phyloP scores from a whole-genome alignment of 2,113 vertebrate species.

The Ammodytes marinus region DNA sequence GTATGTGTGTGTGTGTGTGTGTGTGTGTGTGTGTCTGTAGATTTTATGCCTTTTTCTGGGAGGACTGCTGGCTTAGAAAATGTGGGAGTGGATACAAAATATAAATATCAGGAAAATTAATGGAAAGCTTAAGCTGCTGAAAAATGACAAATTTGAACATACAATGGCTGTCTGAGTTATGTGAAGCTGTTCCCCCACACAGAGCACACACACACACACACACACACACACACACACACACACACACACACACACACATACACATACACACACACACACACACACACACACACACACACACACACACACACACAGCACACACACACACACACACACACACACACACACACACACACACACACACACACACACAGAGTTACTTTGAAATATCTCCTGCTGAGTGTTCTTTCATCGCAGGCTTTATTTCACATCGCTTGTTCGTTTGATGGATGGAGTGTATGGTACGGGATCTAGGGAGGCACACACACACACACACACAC shows the following conservation, averaged over 20 bases:
- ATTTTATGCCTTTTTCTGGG: neutral
- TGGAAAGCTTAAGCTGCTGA: neutral
- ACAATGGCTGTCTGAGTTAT: neutral
- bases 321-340: too few species aligned
- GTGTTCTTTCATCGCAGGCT: slow-evolving; percentile 12
- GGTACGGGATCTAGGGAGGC: neutral
- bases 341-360: too few species aligned
- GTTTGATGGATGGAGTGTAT: slow-evolving; percentile 25
- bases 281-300: too few species aligned
- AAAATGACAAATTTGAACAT: neutral
- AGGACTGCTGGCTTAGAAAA: neutral
- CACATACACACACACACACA: too few species aligned
- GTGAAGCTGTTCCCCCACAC: neutral
- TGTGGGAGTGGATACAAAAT: neutral
- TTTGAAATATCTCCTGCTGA: slow-evolving; percentile 25
- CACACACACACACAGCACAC: too few species aligned
- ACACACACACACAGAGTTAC: neutral
- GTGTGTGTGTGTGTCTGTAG: too few species aligned
- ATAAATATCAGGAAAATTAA: slow-evolving; percentile 27
- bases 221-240: too few species aligned
- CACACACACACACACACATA: too few species aligned
- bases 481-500: slow-evolving; percentile 32
- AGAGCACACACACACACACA: too few species aligned
- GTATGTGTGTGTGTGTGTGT: too few species aligned
- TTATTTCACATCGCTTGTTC: slow-evolving; percentile 1